These are phyloP conservation scores for Rhynchotus rufescens DNA, from an alignment of 2,797 vertebrate species.

Conservation along the genomic window DNA sequence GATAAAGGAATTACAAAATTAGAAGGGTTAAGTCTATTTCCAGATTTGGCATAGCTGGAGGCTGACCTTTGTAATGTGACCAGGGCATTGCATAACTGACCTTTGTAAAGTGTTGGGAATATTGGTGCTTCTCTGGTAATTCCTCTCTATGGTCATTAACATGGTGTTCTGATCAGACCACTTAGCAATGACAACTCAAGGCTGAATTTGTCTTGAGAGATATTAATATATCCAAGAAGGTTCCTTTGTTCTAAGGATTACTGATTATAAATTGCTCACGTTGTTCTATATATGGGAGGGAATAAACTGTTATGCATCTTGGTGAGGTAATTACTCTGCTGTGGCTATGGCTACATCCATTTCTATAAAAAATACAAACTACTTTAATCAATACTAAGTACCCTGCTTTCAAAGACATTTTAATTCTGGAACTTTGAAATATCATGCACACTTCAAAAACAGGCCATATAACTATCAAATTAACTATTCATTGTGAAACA, in stretches of 20 bases:
- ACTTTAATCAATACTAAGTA: neutral
- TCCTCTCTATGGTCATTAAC: neutral
- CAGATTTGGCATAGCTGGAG: neutral
- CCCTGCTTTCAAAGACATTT: neutral
- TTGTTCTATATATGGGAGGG: neutral
- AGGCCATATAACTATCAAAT: neutral
- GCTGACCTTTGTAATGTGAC: neutral
- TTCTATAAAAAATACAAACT: neutral
- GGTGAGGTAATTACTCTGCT: neutral
- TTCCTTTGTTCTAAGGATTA: neutral
- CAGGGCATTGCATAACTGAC: conserved; percentile 22
- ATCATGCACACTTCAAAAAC: neutral
- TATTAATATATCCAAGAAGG: neutral
- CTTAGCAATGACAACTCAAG: neutral
- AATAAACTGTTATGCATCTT: neutral
- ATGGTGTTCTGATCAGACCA: neutral
- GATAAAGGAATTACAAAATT: conserved; percentile 35
- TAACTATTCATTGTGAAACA: neutral
- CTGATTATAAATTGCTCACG: neutral
- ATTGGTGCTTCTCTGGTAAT: neutral
- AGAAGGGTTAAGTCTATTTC: conserved; percentile 44
- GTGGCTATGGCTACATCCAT: neutral
- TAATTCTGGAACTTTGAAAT: neutral
- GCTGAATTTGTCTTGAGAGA: neutral
- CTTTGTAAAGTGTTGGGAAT: conserved; percentile 14